phyloP scores from a whole-genome alignment of 2,797 vertebrate genomes.

The Falco naumanni region DNA sequence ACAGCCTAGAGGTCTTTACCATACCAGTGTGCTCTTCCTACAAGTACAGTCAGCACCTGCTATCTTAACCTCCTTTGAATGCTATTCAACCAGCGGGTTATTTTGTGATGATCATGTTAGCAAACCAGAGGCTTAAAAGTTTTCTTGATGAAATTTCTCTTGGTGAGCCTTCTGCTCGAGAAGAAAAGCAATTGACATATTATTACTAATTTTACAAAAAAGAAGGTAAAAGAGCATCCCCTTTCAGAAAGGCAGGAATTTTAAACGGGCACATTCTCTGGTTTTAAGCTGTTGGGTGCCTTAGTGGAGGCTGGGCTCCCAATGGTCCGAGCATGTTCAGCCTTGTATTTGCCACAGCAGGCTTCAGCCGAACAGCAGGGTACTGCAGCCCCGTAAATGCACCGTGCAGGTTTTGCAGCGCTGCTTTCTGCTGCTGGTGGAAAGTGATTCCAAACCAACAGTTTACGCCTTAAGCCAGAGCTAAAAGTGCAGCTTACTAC shows the following conservation, averaged over 20 bases:
- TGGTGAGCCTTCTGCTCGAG: not conserved
- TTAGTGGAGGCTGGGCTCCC: not conserved
- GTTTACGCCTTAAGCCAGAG: not conserved
- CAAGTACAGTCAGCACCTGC: not conserved
- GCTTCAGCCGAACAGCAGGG: not conserved
- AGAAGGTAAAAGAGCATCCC: not conserved
- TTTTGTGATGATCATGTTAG: not conserved
- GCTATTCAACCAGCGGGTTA: not conserved
- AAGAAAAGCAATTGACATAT: not conserved
- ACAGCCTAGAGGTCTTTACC: accelerated
- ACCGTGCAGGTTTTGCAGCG: not conserved
- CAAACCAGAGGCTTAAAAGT: not conserved
- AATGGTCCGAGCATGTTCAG: not conserved
- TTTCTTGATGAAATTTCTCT: not conserved
- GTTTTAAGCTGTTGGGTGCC: not conserved
- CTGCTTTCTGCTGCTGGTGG: not conserved
- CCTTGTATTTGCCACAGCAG: not conserved
- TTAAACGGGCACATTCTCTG: not conserved
- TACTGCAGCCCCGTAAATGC: not conserved
- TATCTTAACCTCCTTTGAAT: not conserved
- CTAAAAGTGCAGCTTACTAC: not conserved
- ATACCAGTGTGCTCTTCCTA: not conserved
- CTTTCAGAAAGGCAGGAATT: not conserved
- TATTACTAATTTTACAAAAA: not conserved
- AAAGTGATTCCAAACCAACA: not conserved